A percentile compares a stretch with the other conserved stretches of the same genome.
phyloP scores from a whole-genome alignment of 2,888 invertebrate species.

The Brenthis hecate region DNA sequence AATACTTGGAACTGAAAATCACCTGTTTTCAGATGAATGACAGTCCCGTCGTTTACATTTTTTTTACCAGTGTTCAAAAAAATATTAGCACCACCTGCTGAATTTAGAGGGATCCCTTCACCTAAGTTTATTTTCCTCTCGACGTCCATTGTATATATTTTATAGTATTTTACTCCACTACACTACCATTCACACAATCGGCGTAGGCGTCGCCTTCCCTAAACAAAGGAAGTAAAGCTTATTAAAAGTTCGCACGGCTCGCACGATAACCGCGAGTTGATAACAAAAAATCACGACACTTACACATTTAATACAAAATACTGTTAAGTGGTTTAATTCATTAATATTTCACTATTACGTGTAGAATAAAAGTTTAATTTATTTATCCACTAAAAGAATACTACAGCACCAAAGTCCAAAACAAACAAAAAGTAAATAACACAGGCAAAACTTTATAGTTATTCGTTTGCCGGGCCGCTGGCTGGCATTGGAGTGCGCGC shows the following conservation, averaged over 20 bases:
- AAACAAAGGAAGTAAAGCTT: conserved; percentile 76
- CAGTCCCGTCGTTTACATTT: conserved; percentile 70
- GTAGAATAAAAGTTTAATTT: conserved; percentile 41
- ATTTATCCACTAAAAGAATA: conserved; percentile 47
- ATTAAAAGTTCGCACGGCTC: conserved; percentile 66
- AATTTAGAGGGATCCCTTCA: conserved; percentile 72
- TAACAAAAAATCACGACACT: conserved; percentile 56
- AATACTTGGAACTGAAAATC: conserved; percentile 47
- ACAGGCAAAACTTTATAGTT: conserved; percentile 54
- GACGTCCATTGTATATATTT: conserved; percentile 61
- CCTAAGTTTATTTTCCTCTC: conserved; percentile 69
- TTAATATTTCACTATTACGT: conserved; percentile 35
- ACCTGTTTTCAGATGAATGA: conserved; percentile 77
- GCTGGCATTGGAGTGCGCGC: conserved; percentile 60
- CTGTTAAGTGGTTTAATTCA: conserved; percentile 23
- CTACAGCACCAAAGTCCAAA: conserved; percentile 47
- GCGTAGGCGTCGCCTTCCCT: conserved; percentile 69
- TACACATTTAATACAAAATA: conserved; percentile 51
- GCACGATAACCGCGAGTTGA: conserved; percentile 63
- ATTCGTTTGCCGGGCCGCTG: conserved; percentile 54
- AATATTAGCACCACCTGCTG: conserved; percentile 72
- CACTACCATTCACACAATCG: conserved; percentile 57
- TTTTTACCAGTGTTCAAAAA: conserved; percentile 73
- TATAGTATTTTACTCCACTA: conserved; percentile 47
- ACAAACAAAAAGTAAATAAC: conserved; percentile 57